Conservation (phyloP, 2,888 invertebrate species). For the Pachliopta kotzebuea region DNA sequence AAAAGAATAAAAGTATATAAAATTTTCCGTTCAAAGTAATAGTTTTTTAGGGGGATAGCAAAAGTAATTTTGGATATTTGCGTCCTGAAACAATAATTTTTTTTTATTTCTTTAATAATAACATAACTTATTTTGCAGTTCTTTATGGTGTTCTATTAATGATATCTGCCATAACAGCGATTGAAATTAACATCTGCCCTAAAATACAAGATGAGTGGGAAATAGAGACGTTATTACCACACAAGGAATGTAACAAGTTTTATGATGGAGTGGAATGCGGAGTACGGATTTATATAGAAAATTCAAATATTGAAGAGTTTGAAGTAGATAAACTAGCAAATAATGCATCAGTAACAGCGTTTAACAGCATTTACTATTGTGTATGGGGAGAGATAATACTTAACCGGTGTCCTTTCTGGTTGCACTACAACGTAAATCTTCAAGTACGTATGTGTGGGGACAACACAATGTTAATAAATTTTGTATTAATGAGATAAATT, state of each 20-base stretch:
- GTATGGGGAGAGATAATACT: constrained; percentile 54
- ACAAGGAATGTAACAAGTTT: constrained; percentile 81
- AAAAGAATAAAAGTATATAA: too few relatives aligned
- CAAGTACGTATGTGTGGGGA: constrained; percentile 49
- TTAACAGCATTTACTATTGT: constrained; percentile 69
- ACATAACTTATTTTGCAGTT: constrained; percentile 9
- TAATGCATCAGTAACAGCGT: background rate
- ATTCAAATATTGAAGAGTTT: background rate
- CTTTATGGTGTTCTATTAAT: constrained; percentile 32
- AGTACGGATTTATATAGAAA: constrained; percentile 47
- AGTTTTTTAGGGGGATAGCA: too few relatives aligned
- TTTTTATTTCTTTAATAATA: background rate
- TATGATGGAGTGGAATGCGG: constrained; percentile 83
- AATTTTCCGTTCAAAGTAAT: too few relatives aligned
- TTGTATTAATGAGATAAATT: background rate
- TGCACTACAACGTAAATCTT: constrained; percentile 54
- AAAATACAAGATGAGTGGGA: constrained; percentile 54
- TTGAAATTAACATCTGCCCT: constrained; percentile 48
- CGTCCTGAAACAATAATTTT: too few relatives aligned
- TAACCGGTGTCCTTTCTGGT: constrained; percentile 43
- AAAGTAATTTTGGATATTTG: too few relatives aligned
- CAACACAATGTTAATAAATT: background rate
- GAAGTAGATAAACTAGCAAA: background rate
- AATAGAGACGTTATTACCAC: constrained; percentile 75
- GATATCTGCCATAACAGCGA: constrained; percentile 38